phyloP scores from a whole-genome alignment of 2,888 invertebrate genomes.

The Agrotis puta region DNA sequence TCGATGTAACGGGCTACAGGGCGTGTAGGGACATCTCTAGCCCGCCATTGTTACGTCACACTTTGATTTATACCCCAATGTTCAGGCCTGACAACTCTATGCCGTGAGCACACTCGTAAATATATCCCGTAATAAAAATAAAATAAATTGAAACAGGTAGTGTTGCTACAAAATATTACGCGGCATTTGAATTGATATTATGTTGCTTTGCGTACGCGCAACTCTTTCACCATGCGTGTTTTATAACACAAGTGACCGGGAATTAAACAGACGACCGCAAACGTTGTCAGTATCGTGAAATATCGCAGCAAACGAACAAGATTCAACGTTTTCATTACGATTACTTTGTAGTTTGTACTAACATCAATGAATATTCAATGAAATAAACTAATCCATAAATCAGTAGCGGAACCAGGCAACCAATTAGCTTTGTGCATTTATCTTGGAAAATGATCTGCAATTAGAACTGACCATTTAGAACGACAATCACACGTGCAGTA shows the following conservation, averaged over 20 bases:
- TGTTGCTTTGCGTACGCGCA: slow-evolving; percentile 40
- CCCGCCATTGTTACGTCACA: slow-evolving; percentile 71
- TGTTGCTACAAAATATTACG: slow-evolving; percentile 55
- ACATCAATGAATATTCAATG: slow-evolving; percentile 52
- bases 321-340: slow-evolving; percentile 30
- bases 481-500: slow-evolving; percentile 13
- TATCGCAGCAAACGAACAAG: slow-evolving; percentile 28
- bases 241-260: slow-evolving; percentile 31
- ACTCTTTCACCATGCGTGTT: slow-evolving; percentile 25
- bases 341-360: slow-evolving; percentile 48
- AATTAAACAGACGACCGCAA: slow-evolving; percentile 21
- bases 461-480: slow-evolving; percentile 31
- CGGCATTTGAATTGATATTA: slow-evolving; percentile 61
- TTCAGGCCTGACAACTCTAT: slow-evolving; percentile 61
- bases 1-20: slow-evolving; percentile 56
- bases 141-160: slow-evolving; percentile 56
- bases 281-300: slow-evolving; percentile 24
- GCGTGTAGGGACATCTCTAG: slow-evolving; percentile 66
- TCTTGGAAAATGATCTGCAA: slow-evolving; percentile 34
- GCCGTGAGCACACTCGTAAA: slow-evolving; percentile 55
- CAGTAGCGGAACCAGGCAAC: slow-evolving; percentile 32
- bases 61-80: slow-evolving; percentile 67
- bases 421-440: slow-evolving; percentile 51
- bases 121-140: slow-evolving; percentile 60
- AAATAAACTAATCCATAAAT: slow-evolving; percentile 47